Evolutionary conservation across 2,797 vertebrate genomes (phyloP), one percentile per base, ranked within the genome.

Genomic region (Amniataba percoides): DNA sequence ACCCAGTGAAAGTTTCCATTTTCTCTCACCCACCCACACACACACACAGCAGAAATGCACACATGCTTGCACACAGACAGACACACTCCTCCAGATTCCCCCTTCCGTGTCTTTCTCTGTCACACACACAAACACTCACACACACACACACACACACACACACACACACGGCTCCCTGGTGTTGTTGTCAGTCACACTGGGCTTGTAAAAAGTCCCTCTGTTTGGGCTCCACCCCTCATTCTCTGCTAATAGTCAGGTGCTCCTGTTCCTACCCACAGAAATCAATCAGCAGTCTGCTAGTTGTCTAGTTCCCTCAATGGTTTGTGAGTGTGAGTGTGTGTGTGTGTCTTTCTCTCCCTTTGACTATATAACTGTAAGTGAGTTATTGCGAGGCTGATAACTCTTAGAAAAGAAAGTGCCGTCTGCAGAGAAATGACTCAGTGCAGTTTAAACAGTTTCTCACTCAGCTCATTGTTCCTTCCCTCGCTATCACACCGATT

Each of bases 251-350:
- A 55, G 74, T 93, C 90, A 93, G 90, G 89, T 91, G 86, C 81
- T 89, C 82, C 86, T 87, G 76, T 86, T 87, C 77, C 64, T 70
- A 84, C 39, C 70, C 64, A 56, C 78, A 81, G 84, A 83, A 89
- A 91, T 90, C 88, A 89, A 87, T 91, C 89, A 92, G 63, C 85
- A 90, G 87, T 88, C 84, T 89, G 85, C 71, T 89, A 15, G 48
- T 31, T 88, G 84, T 90, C 88, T 84, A 10, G 10, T 53, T 61
- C 48, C 3, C 36, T 87, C 49, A 84, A 81, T 83, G 16, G 56
- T 49, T 65, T 63, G 43, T 39, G 51, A 53, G 68, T 36, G 25
- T 71, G 63, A 72, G 46, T 51, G 45, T 39, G 69, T 57, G 58
- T 71, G 57, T 53, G 25, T 13, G 5, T 70, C 16, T 31, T 19